phyloP scores from a whole-genome alignment of 1,140 invertebrate genomes.

The Drosophila repleta region DNA sequence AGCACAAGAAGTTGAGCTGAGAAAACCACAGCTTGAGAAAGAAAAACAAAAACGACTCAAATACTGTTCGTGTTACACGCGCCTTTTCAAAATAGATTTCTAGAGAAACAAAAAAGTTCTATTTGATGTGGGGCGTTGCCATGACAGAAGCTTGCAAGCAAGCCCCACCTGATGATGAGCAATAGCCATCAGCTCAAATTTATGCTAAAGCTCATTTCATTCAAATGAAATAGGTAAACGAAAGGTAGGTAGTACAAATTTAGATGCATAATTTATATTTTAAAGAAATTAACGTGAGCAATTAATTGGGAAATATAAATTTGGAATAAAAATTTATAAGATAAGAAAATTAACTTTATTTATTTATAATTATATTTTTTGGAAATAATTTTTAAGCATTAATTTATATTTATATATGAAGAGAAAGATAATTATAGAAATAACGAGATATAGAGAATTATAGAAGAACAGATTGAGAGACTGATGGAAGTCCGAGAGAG shows the following conservation, averaged over 20 bases:
- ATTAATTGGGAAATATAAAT: constrained; percentile 13
- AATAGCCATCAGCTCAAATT: constrained; percentile 12
- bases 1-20: constrained; percentile 40
- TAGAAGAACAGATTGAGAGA: not conserved
- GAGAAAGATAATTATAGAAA: not conserved
- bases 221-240: constrained; percentile 3
- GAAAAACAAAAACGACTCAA: constrained; percentile 9
- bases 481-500: too few relatives aligned
- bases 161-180: constrained; percentile 14
- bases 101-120: constrained; percentile 11
- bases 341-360: not conserved
- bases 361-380: not conserved
- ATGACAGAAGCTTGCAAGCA: constrained; percentile 17
- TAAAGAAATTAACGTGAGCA: constrained; percentile 3
- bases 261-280: constrained; percentile 4
- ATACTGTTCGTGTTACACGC: constrained; percentile 73
- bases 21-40: constrained; percentile 16
- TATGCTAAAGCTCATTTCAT: not conserved
- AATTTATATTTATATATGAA: too few relatives aligned
- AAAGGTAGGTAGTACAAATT: not conserved
- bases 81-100: constrained; percentile 41
- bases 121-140: constrained; percentile 20
- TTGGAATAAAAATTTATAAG: too few relatives aligned
- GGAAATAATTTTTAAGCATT: not conserved
- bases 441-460: not conserved